Evolutionary conservation across 1,140 invertebrate species (phyloP).

Genomic region (Zaprionus capensis): DNA sequence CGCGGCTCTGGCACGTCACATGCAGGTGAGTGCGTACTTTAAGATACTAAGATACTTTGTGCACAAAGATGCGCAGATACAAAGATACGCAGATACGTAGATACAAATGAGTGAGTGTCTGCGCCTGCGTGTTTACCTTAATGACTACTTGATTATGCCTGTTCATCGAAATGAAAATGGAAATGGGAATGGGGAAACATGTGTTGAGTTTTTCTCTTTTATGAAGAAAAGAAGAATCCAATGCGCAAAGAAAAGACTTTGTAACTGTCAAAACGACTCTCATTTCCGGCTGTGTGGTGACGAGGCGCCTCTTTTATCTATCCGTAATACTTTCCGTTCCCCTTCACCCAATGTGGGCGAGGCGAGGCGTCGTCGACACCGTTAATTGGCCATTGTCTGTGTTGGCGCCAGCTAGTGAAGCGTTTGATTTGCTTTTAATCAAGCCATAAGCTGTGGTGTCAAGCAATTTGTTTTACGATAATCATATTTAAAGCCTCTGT

Average conservation of each 20-base stretch:
- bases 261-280: constrained; percentile 52
- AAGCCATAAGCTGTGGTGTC: constrained; percentile 60
- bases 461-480: constrained; percentile 66
- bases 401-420: constrained; percentile 43
- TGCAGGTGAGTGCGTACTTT: constrained; percentile 79
- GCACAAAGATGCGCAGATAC: constrained; percentile 11
- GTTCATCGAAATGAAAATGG: constrained; percentile 27
- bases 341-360: constrained; percentile 38
- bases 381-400: constrained; percentile 37
- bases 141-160: constrained; percentile 72
- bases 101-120: constrained; percentile 22
- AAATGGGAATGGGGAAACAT: constrained; percentile 29
- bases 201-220: constrained; percentile 1
- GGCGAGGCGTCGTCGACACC: constrained; percentile 41
- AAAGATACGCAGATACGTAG: constrained; percentile 16
- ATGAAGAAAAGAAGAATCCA: constrained; percentile 13
- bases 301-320: constrained; percentile 71
- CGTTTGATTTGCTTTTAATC: constrained; percentile 66
- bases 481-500: constrained; percentile 20
- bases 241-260: constrained; percentile 53
- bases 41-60: constrained; percentile 35
- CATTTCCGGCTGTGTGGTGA: constrained; percentile 68
- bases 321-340: constrained; percentile 32
- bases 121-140: constrained; percentile 57
- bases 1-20: constrained; percentile 74